A percentile compares a stretch with the other conserved stretches of the same genome.
phyloP scores from a whole-genome alignment of 2,888 invertebrate species.

The Stenotaenia linearis region DNA sequence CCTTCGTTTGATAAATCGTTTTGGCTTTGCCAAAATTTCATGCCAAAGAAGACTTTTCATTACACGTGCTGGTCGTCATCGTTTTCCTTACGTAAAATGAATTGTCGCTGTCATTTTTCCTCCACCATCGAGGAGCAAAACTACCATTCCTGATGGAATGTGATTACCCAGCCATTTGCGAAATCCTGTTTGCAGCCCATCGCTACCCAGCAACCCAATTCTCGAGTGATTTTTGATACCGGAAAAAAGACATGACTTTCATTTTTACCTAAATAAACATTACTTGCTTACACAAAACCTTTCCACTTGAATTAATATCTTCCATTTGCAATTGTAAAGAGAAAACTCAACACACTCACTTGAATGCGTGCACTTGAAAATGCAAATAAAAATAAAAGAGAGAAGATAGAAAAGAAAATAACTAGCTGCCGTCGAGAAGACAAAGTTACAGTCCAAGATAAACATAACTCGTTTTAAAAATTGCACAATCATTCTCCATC shows the following conservation, averaged over 20 bases:
- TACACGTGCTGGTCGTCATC: neutral
- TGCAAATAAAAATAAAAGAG: neutral
- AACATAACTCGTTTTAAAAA: neutral
- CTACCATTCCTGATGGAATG: neutral
- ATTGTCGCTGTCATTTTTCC: constrained; percentile 12
- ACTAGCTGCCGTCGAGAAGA: neutral
- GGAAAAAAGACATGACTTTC: neutral
- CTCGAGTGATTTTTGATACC: neutral
- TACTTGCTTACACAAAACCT: neutral
- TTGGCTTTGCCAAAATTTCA: constrained; percentile 10
- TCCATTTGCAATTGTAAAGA: neutral
- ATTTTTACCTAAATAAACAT: neutral
- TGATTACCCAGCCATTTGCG: constrained; percentile 10
- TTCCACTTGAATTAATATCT: neutral
- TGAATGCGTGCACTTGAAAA: neutral
- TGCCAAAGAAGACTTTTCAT: constrained; percentile 1
- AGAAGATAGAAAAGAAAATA: neutral
- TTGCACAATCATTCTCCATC: neutral
- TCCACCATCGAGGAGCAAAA: neutral
- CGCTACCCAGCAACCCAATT: neutral
- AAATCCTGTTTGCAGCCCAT: constrained; percentile 10
- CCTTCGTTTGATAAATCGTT: neutral
- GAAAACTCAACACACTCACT: neutral
- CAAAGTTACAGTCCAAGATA: neutral
- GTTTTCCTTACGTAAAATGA: constrained; percentile 4